phyloP scores from a whole-genome alignment of 2,797 vertebrate genomes.

The Fratercula arctica region DNA sequence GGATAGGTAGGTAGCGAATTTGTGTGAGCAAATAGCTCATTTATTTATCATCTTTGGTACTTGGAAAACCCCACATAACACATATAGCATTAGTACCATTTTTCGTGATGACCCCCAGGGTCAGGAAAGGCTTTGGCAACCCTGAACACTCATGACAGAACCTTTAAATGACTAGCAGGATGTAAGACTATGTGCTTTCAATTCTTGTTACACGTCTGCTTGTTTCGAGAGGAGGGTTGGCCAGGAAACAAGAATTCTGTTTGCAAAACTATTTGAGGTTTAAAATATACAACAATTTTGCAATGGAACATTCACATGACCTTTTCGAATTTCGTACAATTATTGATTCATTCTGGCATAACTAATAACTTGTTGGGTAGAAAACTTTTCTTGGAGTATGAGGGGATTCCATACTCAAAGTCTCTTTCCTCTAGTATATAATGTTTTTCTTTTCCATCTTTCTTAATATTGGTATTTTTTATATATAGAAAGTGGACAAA shows the following conservation, averaged over 20 bases:
- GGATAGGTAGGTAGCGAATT: background rate
- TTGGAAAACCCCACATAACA: background rate
- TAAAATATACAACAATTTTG: conserved; percentile 10
- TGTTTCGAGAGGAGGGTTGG: conserved; percentile 11
- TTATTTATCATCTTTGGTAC: background rate
- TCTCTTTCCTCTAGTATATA: background rate
- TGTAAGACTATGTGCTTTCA: background rate
- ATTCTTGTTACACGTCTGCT: background rate
- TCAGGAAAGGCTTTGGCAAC: background rate
- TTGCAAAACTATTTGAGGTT: conserved; percentile 44
- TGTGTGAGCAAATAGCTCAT: background rate
- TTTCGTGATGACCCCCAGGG: background rate
- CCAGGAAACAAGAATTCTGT: conserved; percentile 26
- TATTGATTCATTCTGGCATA: conserved; percentile 11
- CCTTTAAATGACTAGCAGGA: background rate
- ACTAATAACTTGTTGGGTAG: background rate
- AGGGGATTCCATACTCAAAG: background rate
- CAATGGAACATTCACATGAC: background rate
- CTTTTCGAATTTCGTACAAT: conserved; percentile 7
- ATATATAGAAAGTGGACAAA: background rate
- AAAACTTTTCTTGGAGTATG: background rate
- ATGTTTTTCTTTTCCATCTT: background rate
- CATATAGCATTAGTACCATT: background rate
- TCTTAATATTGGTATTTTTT: background rate
- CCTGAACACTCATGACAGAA: background rate